Evolutionary conservation across 2,888 invertebrate species (phyloP), one percentile per base, ranked within the genome.

Genomic region (Phengaris alcon): DNA sequence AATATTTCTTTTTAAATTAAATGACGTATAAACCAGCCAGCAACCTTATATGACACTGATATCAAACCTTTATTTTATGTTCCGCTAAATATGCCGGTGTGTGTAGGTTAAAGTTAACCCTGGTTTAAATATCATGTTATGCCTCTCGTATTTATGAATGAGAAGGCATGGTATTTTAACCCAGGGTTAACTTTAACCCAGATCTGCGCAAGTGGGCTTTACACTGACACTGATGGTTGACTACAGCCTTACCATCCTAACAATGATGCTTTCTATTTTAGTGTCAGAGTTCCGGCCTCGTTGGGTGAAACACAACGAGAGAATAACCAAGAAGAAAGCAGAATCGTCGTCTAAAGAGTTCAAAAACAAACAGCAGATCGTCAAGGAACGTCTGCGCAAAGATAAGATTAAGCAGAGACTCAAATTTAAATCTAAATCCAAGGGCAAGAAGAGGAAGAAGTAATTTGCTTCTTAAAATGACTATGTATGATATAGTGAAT

Each of bases 271-370:
- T 59, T 22, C 22, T 7, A 74, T 79, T 80, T 52, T 90, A 85
- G 92, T 87, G 12, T 93, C 95, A 0, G 94, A 96, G 74, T 94
- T 94, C 82, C 93, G 94, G 76, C 96, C 96, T 0, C 96, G 96
- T 82, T 97, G 97, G 96, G 96, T 96, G 73, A 95, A 96, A 73
- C 96, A 97, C 86, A 97, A 97, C 88, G 95, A 96, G 77, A 96
- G 97, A 78, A 77, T 95, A 4, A 95, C 95, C 79, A 89, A 94
- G 77, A 95, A 95, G 86, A 94, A 94, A 81, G 88, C 86, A 80
- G 90, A 87, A n/a, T 84, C 86, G 0, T 90, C 90, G 46, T 94
- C 93, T 75, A 93, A 90, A n/a, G 96, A 97, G 87, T 87, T 97
- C 85, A 94, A 95, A 82, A 93, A 95, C 85, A 96, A 96, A 75